phyloP scores from a whole-genome alignment of 2,888 invertebrate species.

The Molanna angustata region DNA sequence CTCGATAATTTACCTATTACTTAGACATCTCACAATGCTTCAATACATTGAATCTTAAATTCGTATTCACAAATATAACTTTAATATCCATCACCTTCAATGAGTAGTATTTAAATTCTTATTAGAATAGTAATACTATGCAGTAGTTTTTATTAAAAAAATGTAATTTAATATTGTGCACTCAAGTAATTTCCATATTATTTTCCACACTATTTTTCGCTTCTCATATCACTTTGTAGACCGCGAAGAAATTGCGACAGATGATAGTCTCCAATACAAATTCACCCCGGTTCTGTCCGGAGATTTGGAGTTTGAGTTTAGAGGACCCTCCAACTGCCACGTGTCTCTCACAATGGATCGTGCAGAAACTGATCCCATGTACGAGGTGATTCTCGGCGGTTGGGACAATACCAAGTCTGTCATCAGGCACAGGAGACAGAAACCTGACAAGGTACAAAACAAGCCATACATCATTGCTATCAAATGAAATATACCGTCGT shows the following conservation, averaged over 20 bases:
- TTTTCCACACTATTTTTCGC: too few relatives aligned
- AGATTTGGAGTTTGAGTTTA: slow-evolving; percentile 56
- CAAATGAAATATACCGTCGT: neutral
- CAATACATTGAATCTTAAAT: too few relatives aligned
- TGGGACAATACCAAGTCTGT: slow-evolving; percentile 66
- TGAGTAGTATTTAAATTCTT: too few relatives aligned
- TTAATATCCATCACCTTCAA: too few relatives aligned
- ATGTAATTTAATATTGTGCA: too few relatives aligned
- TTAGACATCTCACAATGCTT: too few relatives aligned
- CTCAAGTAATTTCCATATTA: too few relatives aligned
- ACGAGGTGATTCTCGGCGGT: slow-evolving; percentile 66
- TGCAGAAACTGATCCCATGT: slow-evolving; percentile 59
- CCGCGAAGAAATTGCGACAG: slow-evolving; percentile 55
- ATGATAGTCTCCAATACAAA: slow-evolving; percentile 58
- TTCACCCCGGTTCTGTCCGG: slow-evolving; percentile 57
- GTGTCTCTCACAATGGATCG: slow-evolving; percentile 56
- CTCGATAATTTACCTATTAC: too few relatives aligned
- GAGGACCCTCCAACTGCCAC: slow-evolving; percentile 64
- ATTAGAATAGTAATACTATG: too few relatives aligned
- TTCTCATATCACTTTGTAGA: too few relatives aligned
- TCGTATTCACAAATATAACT: too few relatives aligned
- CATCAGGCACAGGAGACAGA: slow-evolving; percentile 60
- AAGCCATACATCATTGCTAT: slow-evolving; percentile 2
- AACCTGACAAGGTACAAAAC: slow-evolving; percentile 62
- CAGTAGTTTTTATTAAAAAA: too few relatives aligned